Percentiles rank a stretch among this genome's conserved stretches.
Evolutionary conservation across 2,888 invertebrate species (phyloP).

Genomic region (Melolontha melolontha): DNA sequence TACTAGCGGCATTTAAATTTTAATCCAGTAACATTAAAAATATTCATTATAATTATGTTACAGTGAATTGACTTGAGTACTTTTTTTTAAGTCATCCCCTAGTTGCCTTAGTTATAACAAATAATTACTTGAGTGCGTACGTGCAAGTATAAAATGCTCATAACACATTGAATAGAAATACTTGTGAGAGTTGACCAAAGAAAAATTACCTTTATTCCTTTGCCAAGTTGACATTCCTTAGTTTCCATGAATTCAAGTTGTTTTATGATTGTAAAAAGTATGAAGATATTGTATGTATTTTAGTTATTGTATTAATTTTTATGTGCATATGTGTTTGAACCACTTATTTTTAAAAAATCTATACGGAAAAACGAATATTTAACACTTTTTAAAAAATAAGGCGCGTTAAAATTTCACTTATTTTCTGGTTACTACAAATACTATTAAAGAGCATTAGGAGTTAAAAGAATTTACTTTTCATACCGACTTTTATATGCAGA

Average conservation of each 20-base stretch:
- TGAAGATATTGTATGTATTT: conserved; percentile 41
- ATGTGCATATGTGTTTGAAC: background rate
- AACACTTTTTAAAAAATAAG: background rate
- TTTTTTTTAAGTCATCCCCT: too few species aligned
- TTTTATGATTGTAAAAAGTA: conserved; percentile 20
- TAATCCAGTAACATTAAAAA: conserved; percentile 1
- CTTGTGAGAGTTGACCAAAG: background rate
- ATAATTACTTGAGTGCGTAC: too few species aligned
- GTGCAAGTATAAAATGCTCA: too few species aligned
- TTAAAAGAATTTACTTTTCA: too few species aligned
- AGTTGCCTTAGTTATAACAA: too few species aligned
- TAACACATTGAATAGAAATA: too few species aligned
- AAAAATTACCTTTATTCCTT: conserved; percentile 53
- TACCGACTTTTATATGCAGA: conserved; percentile 54
- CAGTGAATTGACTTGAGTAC: too few species aligned
- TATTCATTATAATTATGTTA: too few species aligned
- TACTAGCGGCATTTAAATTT: too few species aligned
- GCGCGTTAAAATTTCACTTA: conserved; percentile 1
- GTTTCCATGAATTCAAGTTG: conserved; percentile 52
- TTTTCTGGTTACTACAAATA: conserved; percentile 44
- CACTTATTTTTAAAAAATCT: conserved; percentile 21
- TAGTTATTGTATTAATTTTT: conserved; percentile 21
- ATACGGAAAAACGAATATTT: conserved; percentile 2
- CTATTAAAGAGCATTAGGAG: too few species aligned
- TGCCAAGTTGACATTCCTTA: conserved; percentile 51